A percentile compares a stretch with the other conserved stretches of the same genome.
These are phyloP conservation scores for Tetranychus urticae DNA, from an alignment of 1,140 invertebrate genomes.

Conservation along the genomic window DNA sequence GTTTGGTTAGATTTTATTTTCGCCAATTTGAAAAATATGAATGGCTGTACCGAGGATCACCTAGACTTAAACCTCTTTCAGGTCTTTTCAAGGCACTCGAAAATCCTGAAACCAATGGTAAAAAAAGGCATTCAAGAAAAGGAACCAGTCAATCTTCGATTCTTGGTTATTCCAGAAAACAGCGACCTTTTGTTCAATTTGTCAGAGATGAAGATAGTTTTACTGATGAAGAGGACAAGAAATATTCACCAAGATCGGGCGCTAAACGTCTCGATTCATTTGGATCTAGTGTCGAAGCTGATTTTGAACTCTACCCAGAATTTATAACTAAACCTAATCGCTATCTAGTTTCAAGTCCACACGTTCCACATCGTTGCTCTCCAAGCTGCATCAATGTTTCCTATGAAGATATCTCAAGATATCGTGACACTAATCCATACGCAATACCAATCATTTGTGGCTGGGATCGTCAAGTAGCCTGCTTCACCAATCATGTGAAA, in stretches of 20 bases:
- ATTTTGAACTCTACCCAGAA: background rate
- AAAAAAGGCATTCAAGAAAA: background rate
- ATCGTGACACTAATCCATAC: background rate
- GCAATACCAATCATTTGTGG: background rate
- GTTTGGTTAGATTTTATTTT: background rate
- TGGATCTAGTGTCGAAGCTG: no score
- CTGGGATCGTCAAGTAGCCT: background rate
- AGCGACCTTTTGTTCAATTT: background rate
- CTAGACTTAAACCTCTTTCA: background rate
- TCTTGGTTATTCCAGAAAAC: no score
- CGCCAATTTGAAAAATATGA: background rate
- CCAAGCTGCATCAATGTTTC: background rate
- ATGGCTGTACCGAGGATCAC: background rate
- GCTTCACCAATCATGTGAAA: background rate
- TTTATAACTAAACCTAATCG: background rate
- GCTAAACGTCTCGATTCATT: background rate
- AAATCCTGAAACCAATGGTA: background rate
- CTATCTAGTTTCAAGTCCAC: background rate
- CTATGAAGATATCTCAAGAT: background rate
- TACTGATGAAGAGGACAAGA: background rate
- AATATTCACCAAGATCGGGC: background rate
- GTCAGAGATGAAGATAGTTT: background rate
- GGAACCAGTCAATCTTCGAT: background rate
- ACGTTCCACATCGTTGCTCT: background rate
- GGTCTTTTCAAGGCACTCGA: background rate